A percentile compares a stretch with the other conserved stretches of the same genome.
phyloP scores from a whole-genome alignment of 1,140 invertebrate genomes.

The Sminthurinus signatus region DNA sequence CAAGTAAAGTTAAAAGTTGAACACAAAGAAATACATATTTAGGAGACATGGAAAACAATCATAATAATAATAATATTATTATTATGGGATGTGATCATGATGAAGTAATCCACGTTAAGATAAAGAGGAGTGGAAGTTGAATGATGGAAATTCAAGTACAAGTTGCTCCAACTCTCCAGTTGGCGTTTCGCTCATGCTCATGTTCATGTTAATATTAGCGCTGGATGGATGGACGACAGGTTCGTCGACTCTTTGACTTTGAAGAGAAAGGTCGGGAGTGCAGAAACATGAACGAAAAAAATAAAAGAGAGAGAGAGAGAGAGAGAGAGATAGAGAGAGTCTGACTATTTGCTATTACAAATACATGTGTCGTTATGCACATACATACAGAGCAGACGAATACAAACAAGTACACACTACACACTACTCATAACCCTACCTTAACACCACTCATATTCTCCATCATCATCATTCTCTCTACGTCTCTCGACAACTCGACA shows the following conservation, averaged over 20 bases:
- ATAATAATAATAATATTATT: too few relatives aligned
- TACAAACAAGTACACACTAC: too few relatives aligned
- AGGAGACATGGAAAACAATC: too few relatives aligned
- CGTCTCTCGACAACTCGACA: background rate
- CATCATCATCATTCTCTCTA: background rate
- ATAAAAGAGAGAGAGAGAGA: too few relatives aligned
- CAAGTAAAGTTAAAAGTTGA: too few relatives aligned
- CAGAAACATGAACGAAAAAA: conserved; percentile 37
- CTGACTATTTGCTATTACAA: too few relatives aligned
- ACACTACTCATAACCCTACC: background rate
- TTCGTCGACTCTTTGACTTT: conserved; percentile 46
- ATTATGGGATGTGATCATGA: background rate
- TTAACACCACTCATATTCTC: background rate
- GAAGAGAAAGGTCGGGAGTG: conserved; percentile 42
- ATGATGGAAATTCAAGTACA: conserved; percentile 1
- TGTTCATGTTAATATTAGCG: conserved; percentile 6
- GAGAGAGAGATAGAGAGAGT: too few relatives aligned
- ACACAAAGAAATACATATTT: too few relatives aligned
- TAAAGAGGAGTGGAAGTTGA: conserved; percentile 7
- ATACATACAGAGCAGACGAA: too few relatives aligned
- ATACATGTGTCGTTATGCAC: too few relatives aligned
- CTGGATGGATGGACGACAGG: conserved; percentile 22
- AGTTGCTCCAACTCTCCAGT: conserved; percentile 13
- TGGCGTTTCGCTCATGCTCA: too few relatives aligned
- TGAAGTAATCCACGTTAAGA: conserved; percentile 5